Conservation (phyloP, 2,888 invertebrate species). For the Dicyrtoma fusca region DNA sequence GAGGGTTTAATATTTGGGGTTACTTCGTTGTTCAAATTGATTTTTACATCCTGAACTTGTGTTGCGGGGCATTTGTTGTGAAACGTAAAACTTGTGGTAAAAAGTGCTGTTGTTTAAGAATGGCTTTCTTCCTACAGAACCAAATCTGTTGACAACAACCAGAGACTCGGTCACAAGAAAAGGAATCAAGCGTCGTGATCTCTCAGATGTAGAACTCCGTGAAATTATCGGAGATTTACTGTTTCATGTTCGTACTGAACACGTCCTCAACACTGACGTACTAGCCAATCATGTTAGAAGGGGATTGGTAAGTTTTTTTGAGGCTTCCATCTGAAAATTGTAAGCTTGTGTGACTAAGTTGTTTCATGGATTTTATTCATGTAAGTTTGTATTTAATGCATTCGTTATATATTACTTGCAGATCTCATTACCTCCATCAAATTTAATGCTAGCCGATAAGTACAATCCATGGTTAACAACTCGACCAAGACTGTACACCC, state of each 20-base stretch:
- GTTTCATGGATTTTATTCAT: too few species aligned
- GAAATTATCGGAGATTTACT: conserved; percentile 83
- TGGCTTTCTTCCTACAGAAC: conserved; percentile 66
- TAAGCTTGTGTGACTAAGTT: too few species aligned
- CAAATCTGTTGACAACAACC: conserved; percentile 86
- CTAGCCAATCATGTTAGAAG: conserved; percentile 66
- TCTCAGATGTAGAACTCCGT: conserved; percentile 80
- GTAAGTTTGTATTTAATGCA: too few species aligned
- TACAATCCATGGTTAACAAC: conserved; percentile 75
- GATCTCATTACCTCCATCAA: conserved; percentile 75
- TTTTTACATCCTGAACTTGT: not conserved
- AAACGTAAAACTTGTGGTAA: too few species aligned
- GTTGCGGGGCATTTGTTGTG: not conserved
- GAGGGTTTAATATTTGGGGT: conserved; percentile 9
- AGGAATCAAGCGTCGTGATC: conserved; percentile 77
- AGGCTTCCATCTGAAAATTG: too few species aligned
- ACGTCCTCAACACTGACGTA: conserved; percentile 63
- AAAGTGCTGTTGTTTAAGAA: too few species aligned
- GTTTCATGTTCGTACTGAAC: conserved; percentile 84
- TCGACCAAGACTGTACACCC: conserved; percentile 87
- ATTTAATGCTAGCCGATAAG: conserved; percentile 75
- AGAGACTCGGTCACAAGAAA: conserved; percentile 88
- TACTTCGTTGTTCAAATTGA: not conserved
- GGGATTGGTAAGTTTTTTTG: conserved; percentile 66
- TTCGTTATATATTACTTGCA: not conserved